phyloP scores from a whole-genome alignment of 2,113 vertebrate genomes.

The Camelus dromedarius region DNA sequence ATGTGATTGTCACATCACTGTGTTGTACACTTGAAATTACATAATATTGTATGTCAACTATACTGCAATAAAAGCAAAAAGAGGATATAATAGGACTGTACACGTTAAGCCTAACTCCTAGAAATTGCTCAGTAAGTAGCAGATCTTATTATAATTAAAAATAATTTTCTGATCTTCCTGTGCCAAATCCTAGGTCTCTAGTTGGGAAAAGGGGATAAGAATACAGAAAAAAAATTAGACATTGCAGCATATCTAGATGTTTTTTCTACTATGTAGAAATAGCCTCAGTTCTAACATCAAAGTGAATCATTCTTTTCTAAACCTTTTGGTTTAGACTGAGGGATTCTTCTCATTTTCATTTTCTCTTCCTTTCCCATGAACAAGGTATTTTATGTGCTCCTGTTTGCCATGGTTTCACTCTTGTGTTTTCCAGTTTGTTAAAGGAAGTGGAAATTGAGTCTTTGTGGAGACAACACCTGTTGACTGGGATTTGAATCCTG shows the following conservation, averaged over 20 bases:
- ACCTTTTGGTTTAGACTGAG: neutral
- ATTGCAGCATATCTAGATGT: neutral
- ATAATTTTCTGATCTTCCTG: neutral
- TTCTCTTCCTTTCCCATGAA: neutral
- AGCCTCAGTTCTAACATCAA: neutral
- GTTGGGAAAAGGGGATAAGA: neutral
- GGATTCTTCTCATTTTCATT: neutral
- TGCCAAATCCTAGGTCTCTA: neutral
- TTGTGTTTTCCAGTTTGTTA: neutral
- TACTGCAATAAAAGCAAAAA: neutral
- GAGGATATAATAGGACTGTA: neutral
- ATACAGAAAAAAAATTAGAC: neutral
- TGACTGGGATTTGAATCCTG: neutral
- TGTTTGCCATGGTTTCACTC: neutral
- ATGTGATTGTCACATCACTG: neutral
- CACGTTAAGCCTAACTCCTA: neutral
- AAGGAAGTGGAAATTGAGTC: neutral
- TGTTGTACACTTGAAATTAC: neutral
- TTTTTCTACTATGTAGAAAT: neutral
- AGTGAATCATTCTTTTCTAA: neutral
- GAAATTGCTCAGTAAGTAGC: neutral
- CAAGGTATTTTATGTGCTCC: neutral
- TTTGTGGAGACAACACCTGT: neutral
- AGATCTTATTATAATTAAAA: neutral
- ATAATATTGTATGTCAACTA: neutral